A percentile compares a stretch with the other conserved stretches of the same genome.
Conservation (phyloP, 2,113 vertebrate species). For the Mormyrus iriodes region DNA sequence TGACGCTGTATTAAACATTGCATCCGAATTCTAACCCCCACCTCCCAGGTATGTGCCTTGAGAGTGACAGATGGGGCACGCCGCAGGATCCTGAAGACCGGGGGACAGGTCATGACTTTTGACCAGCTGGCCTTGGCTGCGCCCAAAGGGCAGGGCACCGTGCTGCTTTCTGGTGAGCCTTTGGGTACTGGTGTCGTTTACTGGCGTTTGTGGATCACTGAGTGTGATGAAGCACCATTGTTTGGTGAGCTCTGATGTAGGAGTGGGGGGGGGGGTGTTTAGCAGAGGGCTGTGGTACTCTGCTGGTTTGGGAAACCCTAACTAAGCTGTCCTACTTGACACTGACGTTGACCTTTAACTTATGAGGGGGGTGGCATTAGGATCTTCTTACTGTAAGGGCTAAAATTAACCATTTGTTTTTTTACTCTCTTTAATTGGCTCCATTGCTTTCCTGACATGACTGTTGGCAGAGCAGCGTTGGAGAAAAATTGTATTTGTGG, state of each 20-base stretch:
- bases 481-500: not conserved
- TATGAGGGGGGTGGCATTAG: not conserved
- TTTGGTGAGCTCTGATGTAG: not conserved
- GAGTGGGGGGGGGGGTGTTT: not conserved
- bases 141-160: conserved; percentile 78
- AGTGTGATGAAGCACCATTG: not conserved
- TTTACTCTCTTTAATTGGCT: not conserved
- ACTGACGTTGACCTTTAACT: not conserved
- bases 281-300: not conserved
- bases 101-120: conserved; percentile 82
- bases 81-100: conserved; percentile 74
- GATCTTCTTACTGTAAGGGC: not conserved
- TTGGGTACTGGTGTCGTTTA: no score
- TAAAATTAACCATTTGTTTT: not conserved
- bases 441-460: not conserved
- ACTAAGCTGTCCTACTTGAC: not conserved
- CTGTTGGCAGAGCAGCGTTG: not conserved
- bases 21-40: not conserved
- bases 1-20: not conserved
- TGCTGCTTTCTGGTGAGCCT: conserved; percentile 76
- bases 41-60: conserved; percentile 72
- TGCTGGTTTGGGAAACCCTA: not conserved
- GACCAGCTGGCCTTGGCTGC: conserved; percentile 83
- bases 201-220: not conserved
- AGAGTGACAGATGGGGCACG: conserved; percentile 72